Percentiles rank a stretch among this genome's conserved stretches.
Evolutionary conservation across 2,113 vertebrate species (phyloP).

Genomic region (Ceyx melanurus): DNA sequence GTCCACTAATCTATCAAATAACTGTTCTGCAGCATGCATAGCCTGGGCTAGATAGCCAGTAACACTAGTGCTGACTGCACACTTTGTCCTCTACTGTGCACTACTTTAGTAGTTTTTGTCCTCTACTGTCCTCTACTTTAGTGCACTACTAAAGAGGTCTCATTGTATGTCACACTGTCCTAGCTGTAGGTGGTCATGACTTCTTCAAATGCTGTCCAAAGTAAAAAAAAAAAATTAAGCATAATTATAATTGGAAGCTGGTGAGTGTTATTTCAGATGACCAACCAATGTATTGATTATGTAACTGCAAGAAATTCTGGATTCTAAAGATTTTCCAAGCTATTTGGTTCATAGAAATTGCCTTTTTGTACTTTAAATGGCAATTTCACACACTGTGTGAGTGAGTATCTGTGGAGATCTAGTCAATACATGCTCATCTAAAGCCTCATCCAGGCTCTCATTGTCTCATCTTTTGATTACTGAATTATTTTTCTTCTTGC

Average conservation of each 20-base stretch:
- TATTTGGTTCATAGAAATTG: background rate
- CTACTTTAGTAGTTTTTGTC: background rate
- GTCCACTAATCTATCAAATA: background rate
- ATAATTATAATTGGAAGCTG: background rate
- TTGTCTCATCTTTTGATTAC: background rate
- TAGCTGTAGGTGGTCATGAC: background rate
- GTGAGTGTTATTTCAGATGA: background rate
- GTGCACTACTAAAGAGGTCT: background rate
- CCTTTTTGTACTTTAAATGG: background rate
- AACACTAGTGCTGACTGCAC: background rate
- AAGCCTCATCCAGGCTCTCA: background rate
- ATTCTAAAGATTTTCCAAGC: background rate
- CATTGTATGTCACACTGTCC: background rate
- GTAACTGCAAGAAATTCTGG: background rate
- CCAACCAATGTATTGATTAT: background rate
- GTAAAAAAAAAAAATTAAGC: background rate
- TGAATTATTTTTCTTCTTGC: background rate
- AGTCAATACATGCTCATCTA: background rate
- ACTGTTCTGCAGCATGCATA: background rate
- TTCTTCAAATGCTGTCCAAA: background rate
- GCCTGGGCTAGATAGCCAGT: background rate
- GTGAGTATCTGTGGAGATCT: background rate
- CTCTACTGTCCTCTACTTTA: background rate
- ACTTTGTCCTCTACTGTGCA: background rate
- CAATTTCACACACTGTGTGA: background rate